Conservation (phyloP, 2,113 vertebrate genomes). For the Phaethornis superciliosus region DNA sequence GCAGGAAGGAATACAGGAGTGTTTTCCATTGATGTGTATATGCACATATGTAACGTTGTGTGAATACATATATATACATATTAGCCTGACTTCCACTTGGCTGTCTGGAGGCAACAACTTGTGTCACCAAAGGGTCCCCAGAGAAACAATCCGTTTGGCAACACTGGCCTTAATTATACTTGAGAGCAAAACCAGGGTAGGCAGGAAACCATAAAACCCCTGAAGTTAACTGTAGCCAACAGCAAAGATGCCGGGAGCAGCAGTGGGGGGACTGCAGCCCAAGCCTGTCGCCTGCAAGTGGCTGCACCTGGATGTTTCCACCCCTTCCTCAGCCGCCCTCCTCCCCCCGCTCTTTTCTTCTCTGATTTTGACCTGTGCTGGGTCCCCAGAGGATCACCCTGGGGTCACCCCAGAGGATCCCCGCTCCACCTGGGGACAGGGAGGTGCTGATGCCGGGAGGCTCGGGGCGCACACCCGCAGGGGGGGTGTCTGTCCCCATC, state of each 20-base stretch:
- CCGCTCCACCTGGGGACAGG: neutral
- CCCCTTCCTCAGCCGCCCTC: neutral
- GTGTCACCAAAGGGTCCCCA: neutral
- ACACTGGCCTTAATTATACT: neutral
- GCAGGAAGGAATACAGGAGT: neutral
- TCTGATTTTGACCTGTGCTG: neutral
- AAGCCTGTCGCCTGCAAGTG: neutral
- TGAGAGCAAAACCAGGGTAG: slow-evolving; percentile 61
- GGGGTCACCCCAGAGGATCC: no score
- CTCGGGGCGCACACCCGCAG: neutral
- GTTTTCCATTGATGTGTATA: neutral
- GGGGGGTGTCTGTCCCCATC: accelerated
- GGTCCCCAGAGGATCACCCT: neutral
- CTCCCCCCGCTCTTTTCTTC: neutral
- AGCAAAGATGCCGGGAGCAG: slow-evolving; percentile 1
- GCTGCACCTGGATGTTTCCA: neutral
- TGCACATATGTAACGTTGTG: neutral
- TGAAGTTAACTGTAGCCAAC: slow-evolving; percentile 74
- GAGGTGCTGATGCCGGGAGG: accelerated
- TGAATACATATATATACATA: neutral
- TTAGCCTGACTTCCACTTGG: neutral
- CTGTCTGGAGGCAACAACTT: neutral
- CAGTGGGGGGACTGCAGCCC: neutral
- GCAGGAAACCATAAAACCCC: slow-evolving; percentile 81
- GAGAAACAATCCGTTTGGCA: slow-evolving; percentile 56